Percentiles rank a stretch among this genome's conserved stretches.
These are phyloP conservation scores for Thamnophis elegans DNA, from an alignment of 2,797 vertebrate species.

Conservation along the genomic window DNA sequence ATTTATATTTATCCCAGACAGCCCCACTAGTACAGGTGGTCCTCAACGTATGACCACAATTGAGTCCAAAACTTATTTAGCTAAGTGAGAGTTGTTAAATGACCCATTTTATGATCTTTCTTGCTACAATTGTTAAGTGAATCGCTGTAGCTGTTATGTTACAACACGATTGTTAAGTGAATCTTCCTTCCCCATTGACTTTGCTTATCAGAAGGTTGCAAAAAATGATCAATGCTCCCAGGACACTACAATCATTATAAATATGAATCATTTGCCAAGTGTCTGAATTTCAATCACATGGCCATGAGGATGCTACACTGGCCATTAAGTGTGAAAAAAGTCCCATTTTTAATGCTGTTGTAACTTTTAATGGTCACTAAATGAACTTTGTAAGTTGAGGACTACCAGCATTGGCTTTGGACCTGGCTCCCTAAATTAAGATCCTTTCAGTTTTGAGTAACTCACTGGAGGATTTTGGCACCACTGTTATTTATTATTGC, in stretches of 20 bases:
- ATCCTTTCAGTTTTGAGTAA: not conserved
- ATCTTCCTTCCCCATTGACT: not conserved
- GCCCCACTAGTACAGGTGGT: not conserved
- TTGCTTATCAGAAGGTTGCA: not conserved
- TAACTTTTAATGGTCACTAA: not conserved
- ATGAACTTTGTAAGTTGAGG: not conserved
- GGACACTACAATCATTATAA: not conserved
- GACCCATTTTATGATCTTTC: not conserved
- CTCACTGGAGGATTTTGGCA: not conserved
- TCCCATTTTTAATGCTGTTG: not conserved
- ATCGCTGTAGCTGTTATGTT: not conserved
- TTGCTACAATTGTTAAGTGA: not conserved
- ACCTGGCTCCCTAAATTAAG: not conserved
- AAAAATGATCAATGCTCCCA: not conserved
- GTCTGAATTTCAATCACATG: not conserved
- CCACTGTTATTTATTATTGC: not conserved
- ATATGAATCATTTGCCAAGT: not conserved
- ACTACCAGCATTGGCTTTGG: not conserved
- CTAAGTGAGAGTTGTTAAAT: not conserved
- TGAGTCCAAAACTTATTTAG: not conserved
- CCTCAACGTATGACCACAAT: not conserved
- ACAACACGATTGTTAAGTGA: not conserved
- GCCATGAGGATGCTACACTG: not conserved
- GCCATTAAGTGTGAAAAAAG: not conserved
- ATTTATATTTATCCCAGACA: not conserved